Base-by-base conservation (phyloP, 2,797 vertebrate species). In the Fistularia commersonii region DNA sequence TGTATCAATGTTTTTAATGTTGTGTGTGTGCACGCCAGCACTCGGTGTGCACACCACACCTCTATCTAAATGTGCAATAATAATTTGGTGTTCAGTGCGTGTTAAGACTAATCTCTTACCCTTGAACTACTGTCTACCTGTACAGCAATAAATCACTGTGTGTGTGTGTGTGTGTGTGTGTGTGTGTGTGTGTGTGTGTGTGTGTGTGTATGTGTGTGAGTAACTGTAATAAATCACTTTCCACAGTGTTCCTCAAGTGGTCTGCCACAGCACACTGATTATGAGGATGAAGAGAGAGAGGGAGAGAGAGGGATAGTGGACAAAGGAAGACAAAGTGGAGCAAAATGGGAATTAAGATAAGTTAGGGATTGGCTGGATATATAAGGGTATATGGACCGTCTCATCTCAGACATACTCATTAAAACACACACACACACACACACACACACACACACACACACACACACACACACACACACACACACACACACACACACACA, bases 181-280 rank as follows among this genome's bases (percentile, higher is more conserved):
- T 37, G 43, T 38, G 23, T 36, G 41, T 23, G 51, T 14, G 49
- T 33, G 54, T 41, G 36, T 38, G 53, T n/a, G 45, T 7, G 40
- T n/a, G 45, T 7, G 40, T 3, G 48, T 11, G 52, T 14, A 57
- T 41, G 59, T 44, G 64, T 45, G 54, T 39, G 59, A 59, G 64
- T 57, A 54, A 54, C 51, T 66, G 43, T 69, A 80, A 84, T 81
- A 81, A 78, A 83, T 81, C 69, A 74, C 66, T 67, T 74, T 64
- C 53, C 61, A 48, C 32, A 34, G 55, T 54, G 64, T 76, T 72
- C 55, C 47, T 62, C 55, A 36, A 49, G 61, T 50, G 47, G 48
- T 49, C 41, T 51, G 46, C 57, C 51, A 66, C 41, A 62, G 58
- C 52, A 31, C 48, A 54, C 54, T 71, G 67, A 74, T 72, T 71